Conservation (phyloP, 2,888 invertebrate species). For the Drosophila paramelanica region DNA sequence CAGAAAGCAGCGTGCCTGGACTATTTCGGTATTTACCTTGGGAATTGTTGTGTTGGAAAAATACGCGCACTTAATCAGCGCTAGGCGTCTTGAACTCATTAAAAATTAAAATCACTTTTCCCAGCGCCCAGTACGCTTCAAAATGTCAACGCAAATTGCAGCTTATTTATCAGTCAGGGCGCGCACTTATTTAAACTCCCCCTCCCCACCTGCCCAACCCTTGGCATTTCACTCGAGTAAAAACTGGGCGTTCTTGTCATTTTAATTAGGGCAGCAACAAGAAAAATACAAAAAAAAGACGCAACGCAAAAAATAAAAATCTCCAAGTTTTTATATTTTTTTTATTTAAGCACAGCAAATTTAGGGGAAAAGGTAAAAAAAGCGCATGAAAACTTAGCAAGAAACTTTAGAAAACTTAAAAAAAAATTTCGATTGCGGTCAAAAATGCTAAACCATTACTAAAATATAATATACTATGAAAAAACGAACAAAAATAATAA, state of each 20-base stretch:
- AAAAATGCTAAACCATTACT: not conserved
- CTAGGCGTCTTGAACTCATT: slow-evolving; percentile 69
- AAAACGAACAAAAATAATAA: too few relatives aligned
- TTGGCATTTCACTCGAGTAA: slow-evolving; percentile 17
- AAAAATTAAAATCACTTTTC: slow-evolving; percentile 81
- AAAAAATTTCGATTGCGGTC: slow-evolving; percentile 4
- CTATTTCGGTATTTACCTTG: slow-evolving; percentile 55
- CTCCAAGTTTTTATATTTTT: slow-evolving; percentile 19
- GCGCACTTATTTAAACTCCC: slow-evolving; percentile 30
- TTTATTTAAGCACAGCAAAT: slow-evolving; percentile 19
- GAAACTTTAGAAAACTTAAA: slow-evolving; percentile 16
- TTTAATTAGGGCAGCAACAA: slow-evolving; percentile 60
- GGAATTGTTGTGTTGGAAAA: slow-evolving; percentile 46
- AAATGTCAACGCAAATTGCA: slow-evolving; percentile 82
- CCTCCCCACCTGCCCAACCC: not conserved
- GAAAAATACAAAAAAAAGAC: slow-evolving; percentile 25
- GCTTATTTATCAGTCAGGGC: slow-evolving; percentile 75
- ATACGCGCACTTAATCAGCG: slow-evolving; percentile 71
- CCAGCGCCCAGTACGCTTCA: slow-evolving; percentile 45
- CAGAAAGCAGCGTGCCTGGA: slow-evolving; percentile 5
- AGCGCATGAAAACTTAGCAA: not conserved
- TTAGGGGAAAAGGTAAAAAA: slow-evolving; percentile 4
- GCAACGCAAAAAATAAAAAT: not conserved
- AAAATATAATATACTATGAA: not conserved
- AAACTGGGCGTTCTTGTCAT: slow-evolving; percentile 50